phyloP scores from a whole-genome alignment of 2,888 invertebrate genomes.

The Hypolimnas misippus region DNA sequence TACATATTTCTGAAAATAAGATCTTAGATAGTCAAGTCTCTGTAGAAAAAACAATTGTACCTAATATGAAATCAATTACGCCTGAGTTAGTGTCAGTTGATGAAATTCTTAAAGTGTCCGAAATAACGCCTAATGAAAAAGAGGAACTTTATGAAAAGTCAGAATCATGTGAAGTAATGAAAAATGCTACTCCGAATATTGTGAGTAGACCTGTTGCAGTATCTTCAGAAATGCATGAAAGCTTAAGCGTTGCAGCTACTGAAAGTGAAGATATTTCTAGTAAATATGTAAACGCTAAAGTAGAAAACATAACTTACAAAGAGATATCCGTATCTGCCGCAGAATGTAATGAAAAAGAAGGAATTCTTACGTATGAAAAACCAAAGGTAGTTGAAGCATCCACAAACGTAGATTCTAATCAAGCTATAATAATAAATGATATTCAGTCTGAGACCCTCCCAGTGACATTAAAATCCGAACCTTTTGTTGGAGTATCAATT shows the following conservation, averaged over 20 bases:
- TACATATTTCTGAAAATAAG: slow-evolving; percentile 71
- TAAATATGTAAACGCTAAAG: slow-evolving; percentile 68
- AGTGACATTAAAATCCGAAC: slow-evolving; percentile 55
- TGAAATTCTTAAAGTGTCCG: slow-evolving; percentile 62
- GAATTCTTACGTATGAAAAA: slow-evolving; percentile 46
- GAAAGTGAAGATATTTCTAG: slow-evolving; percentile 44
- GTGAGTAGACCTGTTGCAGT: slow-evolving; percentile 78
- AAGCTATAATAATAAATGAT: slow-evolving; percentile 81
- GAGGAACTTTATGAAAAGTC: slow-evolving; percentile 56
- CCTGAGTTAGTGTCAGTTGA: slow-evolving; percentile 57
- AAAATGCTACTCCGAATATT: slow-evolving; percentile 72
- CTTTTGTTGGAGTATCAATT: slow-evolving; percentile 59
- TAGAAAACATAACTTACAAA: slow-evolving; percentile 80
- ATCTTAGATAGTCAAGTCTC: slow-evolving; percentile 71
- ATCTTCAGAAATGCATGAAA: slow-evolving; percentile 73
- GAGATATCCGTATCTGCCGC: slow-evolving; percentile 82
- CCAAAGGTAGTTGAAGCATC: slow-evolving; percentile 53
- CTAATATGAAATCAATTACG: slow-evolving; percentile 58
- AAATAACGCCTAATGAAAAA: slow-evolving; percentile 68
- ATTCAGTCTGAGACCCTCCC: slow-evolving; percentile 75
- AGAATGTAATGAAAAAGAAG: slow-evolving; percentile 84
- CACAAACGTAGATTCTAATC: slow-evolving; percentile 61
- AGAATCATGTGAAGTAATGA: slow-evolving; percentile 48
- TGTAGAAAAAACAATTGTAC: slow-evolving; percentile 52
- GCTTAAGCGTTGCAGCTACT: slow-evolving; percentile 64